Conservation (phyloP, 2,797 vertebrate genomes). For the Schizothorax lantsangensis region DNA sequence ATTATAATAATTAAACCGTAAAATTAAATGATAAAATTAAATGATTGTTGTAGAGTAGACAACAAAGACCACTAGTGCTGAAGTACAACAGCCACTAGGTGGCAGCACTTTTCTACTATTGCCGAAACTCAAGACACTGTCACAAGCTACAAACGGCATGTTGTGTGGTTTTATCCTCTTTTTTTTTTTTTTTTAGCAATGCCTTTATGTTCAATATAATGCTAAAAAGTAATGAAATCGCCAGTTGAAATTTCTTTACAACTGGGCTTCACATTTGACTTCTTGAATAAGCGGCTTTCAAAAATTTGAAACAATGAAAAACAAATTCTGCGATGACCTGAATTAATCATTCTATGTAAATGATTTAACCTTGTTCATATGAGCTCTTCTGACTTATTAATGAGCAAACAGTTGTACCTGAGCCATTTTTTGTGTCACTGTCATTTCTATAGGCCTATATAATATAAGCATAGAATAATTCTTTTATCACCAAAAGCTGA, state of each 20-base stretch:
- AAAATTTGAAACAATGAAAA: neutral
- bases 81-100: constrained; percentile 15
- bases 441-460: neutral
- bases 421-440: neutral
- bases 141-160: neutral
- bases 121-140: neutral
- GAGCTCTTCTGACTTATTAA: neutral
- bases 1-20: neutral
- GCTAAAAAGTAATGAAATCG: neutral
- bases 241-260: neutral
- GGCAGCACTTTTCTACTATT: constrained; percentile 35
- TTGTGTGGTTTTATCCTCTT: neutral
- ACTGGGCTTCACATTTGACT: neutral
- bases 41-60: neutral
- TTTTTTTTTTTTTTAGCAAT: neutral
- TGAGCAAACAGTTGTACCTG: neutral
- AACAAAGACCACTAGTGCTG: neutral
- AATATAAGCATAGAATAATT: too few species aligned
- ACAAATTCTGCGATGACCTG: neutral
- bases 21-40: neutral
- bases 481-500: neutral
- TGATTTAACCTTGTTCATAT: neutral
- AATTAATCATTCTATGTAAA: neutral
- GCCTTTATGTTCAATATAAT: neutral
- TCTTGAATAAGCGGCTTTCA: neutral